Base-by-base conservation (phyloP, 1,140 invertebrate genomes). In the Coelopa frigida region DNA sequence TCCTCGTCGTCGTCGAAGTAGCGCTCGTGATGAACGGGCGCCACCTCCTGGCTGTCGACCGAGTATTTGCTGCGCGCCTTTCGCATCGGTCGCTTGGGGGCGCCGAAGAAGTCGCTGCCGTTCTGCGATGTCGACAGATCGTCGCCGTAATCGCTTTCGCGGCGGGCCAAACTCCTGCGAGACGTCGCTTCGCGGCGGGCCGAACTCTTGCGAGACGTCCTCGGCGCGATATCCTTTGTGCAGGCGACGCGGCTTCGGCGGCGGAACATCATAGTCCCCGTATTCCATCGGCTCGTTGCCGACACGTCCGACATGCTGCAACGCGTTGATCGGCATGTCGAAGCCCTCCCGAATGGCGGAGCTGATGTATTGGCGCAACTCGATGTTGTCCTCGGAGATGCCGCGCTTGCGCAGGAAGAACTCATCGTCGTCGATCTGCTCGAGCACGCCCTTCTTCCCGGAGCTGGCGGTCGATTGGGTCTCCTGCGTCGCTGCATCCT, bases 401-500 rank as follows among this genome's bases (percentile, higher is more conserved):
- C 84, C 85, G 55, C 82, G 81, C 57, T 83, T 80, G 43, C 85
- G 73, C 35, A 89, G 70, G 63, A 89, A 89, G 71, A 89, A 89
- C 70, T 89, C 85, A 61, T 91, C 87, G 3, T 87, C 86, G 57
- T 89, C 81, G 45, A 89, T 86, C 71, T 89, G 84, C 68, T 89
- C 86, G 49, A 89, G 78, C 1, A 86, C 81, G 0, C 81, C 82
- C 44, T 65, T 66, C 14, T 65, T 63, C 41, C 77, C 56, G 1
- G 66, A 71, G 31, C 70, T 68, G 10, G 60, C 66, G 1, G 63
- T 68, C 0, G 66, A 69, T n/a, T 69, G 66, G 3, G 61, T 61
- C 29, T 70, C 66, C 46, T 65, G 62, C 33, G 50, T 44, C 11
- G 41, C 12, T 0, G 12, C 40, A 20, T 49, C 50, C 11, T 55